Evolutionary conservation across 2,113 vertebrate species (phyloP), one percentile per base, ranked within the genome.

Genomic region (Hypomesus transpacificus): DNA sequence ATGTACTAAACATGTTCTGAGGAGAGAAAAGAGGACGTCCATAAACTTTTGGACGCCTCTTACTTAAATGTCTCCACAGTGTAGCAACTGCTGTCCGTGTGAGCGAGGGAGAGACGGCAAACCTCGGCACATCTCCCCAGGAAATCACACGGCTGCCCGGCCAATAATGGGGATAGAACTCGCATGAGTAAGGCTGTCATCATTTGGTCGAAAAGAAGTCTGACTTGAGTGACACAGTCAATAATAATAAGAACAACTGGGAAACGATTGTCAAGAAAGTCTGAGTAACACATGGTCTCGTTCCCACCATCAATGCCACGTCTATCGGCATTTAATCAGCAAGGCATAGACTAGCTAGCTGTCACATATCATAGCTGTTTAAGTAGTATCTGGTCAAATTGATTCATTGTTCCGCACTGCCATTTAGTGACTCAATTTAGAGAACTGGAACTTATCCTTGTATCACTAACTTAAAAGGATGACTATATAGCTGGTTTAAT

Each of bases 161-260:
- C 74, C 61, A 3, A 28, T 59, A 14, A 50, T 26, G 34, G 80
- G 82, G 81, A 62, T 76, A 71, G 34, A 66, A 18, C 66, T 93
- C 89, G 80, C 87, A 84, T 92, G 92, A 93, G 92, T 92, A 93
- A 93, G 91, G 89, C 87, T 88, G 73, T 93, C 92, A 93, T 93
- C 92, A 93, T 28, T 50, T 88, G 89, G 91, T 79, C 4, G 20
- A 1, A 22, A 54, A 16, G 39, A 9, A 1, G 39, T 46, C 39
- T 46, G 39, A 46, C 39, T 46, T 46, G 39, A 46, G 8, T 11
- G 39, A 46, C 39, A 57, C 20, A 50, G n/a, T 46, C 11, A 39
- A 26, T 21, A 21, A 8, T 60, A 22, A 26, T 60, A 22, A 26
- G 13, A 61, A 26, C 59, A 61, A 14, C 59, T 28, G 60, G 18